Evolutionary conservation across 2,888 invertebrate genomes (phyloP), one percentile per base, ranked within the genome.

Genomic region (Pterobdella sp.): DNA sequence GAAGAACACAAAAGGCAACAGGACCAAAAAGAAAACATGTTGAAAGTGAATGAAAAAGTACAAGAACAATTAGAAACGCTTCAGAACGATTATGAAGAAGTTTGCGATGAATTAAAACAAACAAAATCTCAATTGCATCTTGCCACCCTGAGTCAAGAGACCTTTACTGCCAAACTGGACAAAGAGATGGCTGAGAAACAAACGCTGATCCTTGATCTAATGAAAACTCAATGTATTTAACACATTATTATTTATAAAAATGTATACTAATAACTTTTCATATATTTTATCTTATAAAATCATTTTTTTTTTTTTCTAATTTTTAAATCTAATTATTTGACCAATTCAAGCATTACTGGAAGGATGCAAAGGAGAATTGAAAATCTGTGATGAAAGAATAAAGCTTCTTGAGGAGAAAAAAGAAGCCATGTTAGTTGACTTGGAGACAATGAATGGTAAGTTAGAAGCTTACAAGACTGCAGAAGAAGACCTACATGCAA

Each of bases 401-500:
- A 22, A 22, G 3, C n/a, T 4, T 3, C 26, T 18, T 3, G 82
- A 84, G 76, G 81, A 82, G 75, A 80, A 78, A 77, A 80, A 79
- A 63, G 80, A 81, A 74, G 78, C 76, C 7, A 77, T 82, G 68
- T 80, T 79, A 72, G 77, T 77, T 68, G 81, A 79, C 73, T 78
- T 81, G 36, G 82, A 82, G 75, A 79, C 78, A 0, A 77, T 79
- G 0, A 78, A 78, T 68, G 78, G 78, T 68, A 78, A 78, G 67
- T 79, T 82, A 10, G 78, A 75, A 3, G 80, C 80, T 26, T 76
- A 81, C 31, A 78, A 80, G 72, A 76, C 77, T 2, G 76, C 78
- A 1, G 79, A 79, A 35, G 74, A 76, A 1, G 81, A 81, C 66
- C 76, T 81, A 35, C 76, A 77, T 32, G 77, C 79, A 42, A 76